Evolutionary conservation across 2,888 invertebrate genomes (phyloP).

Genomic region (Zygothrica quintamaculata): DNA sequence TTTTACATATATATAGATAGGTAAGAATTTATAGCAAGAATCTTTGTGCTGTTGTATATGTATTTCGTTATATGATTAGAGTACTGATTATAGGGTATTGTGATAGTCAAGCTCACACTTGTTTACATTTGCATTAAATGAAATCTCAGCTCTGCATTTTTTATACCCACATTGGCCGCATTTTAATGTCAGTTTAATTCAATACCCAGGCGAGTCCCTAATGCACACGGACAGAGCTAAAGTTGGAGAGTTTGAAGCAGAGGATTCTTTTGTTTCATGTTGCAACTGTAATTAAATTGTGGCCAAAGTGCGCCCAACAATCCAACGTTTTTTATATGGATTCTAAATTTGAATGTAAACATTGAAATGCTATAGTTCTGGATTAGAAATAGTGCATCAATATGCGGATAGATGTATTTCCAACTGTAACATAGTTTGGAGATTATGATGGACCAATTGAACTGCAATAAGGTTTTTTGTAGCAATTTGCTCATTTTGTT

Average conservation of each 20-base stretch:
- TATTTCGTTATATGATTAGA: slow-evolving; percentile 17
- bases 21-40: no score
- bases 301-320: slow-evolving; percentile 55
- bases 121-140: slow-evolving; percentile 20
- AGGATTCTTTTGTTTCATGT: slow-evolving; percentile 58
- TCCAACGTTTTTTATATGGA: slow-evolving; percentile 30
- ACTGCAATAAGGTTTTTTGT: no score
- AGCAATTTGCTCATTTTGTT: no score
- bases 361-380: slow-evolving; percentile 3
- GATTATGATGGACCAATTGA: no score
- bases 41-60: no score
- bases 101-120: no score
- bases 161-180: slow-evolving; percentile 32
- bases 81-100: slow-evolving; percentile 9
- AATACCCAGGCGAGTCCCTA: slow-evolving; percentile 66
- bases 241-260: slow-evolving; percentile 2
- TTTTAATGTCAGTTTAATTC: slow-evolving; percentile 78
- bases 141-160: slow-evolving; percentile 50
- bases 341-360: slow-evolving; percentile 39
- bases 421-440: no score
- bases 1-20: no score
- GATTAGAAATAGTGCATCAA: background rate
- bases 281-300: slow-evolving; percentile 77
- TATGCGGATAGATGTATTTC: slow-evolving; percentile 8
- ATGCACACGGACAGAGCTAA: slow-evolving; percentile 43